These are phyloP conservation scores for Shinisaurus crocodilurus DNA, from an alignment of 2,113 vertebrate genomes.

Conservation along the genomic window DNA sequence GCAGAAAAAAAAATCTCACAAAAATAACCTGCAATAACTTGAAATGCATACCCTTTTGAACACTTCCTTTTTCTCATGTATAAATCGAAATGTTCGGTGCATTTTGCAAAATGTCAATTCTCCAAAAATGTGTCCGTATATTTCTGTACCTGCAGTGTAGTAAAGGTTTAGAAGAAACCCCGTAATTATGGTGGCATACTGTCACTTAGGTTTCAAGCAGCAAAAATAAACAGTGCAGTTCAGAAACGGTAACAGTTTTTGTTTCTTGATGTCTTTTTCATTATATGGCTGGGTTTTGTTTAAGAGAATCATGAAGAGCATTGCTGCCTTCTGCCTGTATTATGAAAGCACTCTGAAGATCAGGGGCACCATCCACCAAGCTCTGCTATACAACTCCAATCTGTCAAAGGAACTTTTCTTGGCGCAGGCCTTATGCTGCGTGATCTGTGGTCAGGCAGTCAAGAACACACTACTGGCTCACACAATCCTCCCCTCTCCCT, in stretches of 20 bases:
- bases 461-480: background rate
- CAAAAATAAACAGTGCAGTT: constrained; percentile 89
- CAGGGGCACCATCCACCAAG: background rate
- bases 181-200: constrained; percentile 81
- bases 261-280: constrained; percentile 79
- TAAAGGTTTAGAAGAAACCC: constrained; percentile 83
- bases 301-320: constrained; percentile 31
- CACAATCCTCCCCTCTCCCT: background rate
- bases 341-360: constrained; percentile 22
- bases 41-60: constrained; percentile 87
- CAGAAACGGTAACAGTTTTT: constrained; percentile 81
- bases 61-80: constrained; percentile 86
- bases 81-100: constrained; percentile 87
- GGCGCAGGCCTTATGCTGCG: background rate
- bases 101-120: constrained; percentile 87
- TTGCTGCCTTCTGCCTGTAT: constrained; percentile 7
- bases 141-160: constrained; percentile 88
- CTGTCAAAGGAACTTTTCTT: background rate
- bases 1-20: constrained; percentile 85
- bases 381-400: background rate
- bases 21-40: constrained; percentile 89
- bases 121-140: constrained; percentile 83
- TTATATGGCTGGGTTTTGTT: constrained; percentile 44
- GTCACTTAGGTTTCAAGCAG: constrained; percentile 88
- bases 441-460: background rate